phyloP scores from a whole-genome alignment of 2,888 invertebrate species.

The Xestia rhomboidea region DNA sequence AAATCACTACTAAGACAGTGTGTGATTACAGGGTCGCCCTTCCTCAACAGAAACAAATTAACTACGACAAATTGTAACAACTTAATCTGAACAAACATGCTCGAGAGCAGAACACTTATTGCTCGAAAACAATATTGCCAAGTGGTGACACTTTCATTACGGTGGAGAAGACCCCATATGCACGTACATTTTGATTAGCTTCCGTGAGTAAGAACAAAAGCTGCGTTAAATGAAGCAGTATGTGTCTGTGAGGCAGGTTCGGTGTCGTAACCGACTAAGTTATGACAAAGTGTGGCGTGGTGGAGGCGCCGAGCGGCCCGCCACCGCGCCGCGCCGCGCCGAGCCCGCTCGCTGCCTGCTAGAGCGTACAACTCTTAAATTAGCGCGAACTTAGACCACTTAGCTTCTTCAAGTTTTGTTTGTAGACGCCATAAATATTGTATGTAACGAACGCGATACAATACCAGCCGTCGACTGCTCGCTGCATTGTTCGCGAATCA shows the following conservation, averaged over 20 bases:
- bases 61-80: conserved; percentile 58
- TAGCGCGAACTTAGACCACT: conserved; percentile 89
- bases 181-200: conserved; percentile 77
- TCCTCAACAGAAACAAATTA: conserved; percentile 59
- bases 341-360: conserved; percentile 74
- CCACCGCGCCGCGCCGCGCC: conserved; percentile 69
- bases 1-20: conserved; percentile 58
- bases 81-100: conserved; percentile 54
- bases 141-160: conserved; percentile 65
- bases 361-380: conserved; percentile 87
- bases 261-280: conserved; percentile 79
- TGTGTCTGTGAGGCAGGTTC: conserved; percentile 70
- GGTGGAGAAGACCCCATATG: conserved; percentile 61
- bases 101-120: conserved; percentile 54
- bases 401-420: conserved; percentile 89
- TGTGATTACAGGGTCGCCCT: conserved; percentile 55
- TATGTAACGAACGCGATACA: conserved; percentile 81
- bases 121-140: conserved; percentile 61
- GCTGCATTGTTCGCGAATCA: conserved; percentile 80
- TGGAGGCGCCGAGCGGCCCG: conserved; percentile 69
- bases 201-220: conserved; percentile 78
- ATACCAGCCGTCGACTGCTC: conserved; percentile 77
- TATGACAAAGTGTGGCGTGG: conserved; percentile 85
- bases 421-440: conserved; percentile 88
- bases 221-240: conserved; percentile 79